phyloP scores from a whole-genome alignment of 2,888 invertebrate species.

The Calliopum simillimum region DNA sequence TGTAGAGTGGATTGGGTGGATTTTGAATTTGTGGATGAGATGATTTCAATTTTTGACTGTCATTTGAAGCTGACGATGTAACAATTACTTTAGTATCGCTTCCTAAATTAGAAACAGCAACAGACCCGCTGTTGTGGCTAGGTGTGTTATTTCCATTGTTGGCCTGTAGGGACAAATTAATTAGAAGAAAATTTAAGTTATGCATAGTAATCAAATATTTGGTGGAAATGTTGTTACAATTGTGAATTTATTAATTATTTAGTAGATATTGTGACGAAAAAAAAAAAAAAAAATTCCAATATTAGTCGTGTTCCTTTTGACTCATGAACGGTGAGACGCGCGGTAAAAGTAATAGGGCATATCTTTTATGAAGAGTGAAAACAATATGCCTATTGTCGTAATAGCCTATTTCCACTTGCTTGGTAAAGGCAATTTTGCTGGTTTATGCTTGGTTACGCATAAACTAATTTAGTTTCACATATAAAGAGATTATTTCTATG shows the following conservation, averaged over 20 bases:
- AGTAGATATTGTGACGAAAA: too few species aligned
- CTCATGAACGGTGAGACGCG: too few species aligned
- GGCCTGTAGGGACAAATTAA: constrained; percentile 21
- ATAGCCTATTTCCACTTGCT: too few species aligned
- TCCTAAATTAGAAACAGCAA: constrained; percentile 48
- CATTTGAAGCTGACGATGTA: constrained; percentile 48
- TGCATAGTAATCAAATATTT: constrained; percentile 33
- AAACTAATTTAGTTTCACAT: too few species aligned
- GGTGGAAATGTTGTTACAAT: constrained; percentile 40
- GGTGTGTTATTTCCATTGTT: constrained; percentile 41
- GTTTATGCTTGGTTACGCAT: too few species aligned
- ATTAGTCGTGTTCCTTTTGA: too few species aligned
- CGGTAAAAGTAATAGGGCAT: too few species aligned
- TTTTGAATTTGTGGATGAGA: constrained; percentile 59
- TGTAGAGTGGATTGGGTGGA: constrained; percentile 61
- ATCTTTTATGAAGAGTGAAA: too few species aligned
- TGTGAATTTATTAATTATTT: constrained; percentile 37
- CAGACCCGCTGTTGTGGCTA: constrained; percentile 61
- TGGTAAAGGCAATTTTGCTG: too few species aligned
- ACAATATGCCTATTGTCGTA: too few species aligned
- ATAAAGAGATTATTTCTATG: too few species aligned
- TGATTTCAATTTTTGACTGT: constrained; percentile 53
- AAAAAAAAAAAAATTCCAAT: too few species aligned
- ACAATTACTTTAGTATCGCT: constrained; percentile 60
- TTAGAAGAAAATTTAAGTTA: constrained; percentile 41